These are phyloP conservation scores for Platysternon megacephalum DNA, from an alignment of 2,113 vertebrate genomes.

Conservation along the genomic window DNA sequence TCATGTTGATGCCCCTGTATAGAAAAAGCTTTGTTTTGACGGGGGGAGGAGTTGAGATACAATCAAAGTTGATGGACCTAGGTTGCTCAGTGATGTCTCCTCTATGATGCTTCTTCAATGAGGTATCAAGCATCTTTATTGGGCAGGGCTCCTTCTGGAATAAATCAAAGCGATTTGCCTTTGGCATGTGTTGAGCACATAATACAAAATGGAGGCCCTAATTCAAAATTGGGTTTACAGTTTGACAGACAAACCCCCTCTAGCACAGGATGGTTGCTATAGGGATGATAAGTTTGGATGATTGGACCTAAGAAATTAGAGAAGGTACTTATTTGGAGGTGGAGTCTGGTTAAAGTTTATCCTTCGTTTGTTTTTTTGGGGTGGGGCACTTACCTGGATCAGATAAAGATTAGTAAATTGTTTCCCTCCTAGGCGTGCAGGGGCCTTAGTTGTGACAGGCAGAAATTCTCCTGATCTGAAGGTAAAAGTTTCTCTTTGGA, in stretches of 20 bases:
- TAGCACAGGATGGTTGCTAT: neutral
- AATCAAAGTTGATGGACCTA: neutral
- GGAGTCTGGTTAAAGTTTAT: neutral
- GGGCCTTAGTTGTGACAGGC: neutral
- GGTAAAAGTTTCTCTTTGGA: neutral
- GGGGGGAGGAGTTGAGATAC: neutral
- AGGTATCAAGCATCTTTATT: neutral
- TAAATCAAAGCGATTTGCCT: neutral
- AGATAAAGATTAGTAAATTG: neutral
- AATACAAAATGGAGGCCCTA: neutral
- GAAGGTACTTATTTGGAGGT: neutral
- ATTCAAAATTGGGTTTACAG: too few relatives aligned
- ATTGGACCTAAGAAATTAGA: neutral
- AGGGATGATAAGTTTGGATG: neutral
- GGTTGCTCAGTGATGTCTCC: neutral
- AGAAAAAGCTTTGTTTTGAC: neutral
- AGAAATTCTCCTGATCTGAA: neutral
- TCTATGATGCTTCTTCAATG: neutral
- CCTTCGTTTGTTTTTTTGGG: neutral
- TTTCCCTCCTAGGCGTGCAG: neutral
- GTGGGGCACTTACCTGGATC: neutral
- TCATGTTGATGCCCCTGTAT: neutral
- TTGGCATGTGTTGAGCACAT: neutral
- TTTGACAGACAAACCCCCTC: neutral
- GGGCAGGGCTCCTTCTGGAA: too few relatives aligned